Conservation (phyloP, 2,797 vertebrate species). For the Channa striata region DNA sequence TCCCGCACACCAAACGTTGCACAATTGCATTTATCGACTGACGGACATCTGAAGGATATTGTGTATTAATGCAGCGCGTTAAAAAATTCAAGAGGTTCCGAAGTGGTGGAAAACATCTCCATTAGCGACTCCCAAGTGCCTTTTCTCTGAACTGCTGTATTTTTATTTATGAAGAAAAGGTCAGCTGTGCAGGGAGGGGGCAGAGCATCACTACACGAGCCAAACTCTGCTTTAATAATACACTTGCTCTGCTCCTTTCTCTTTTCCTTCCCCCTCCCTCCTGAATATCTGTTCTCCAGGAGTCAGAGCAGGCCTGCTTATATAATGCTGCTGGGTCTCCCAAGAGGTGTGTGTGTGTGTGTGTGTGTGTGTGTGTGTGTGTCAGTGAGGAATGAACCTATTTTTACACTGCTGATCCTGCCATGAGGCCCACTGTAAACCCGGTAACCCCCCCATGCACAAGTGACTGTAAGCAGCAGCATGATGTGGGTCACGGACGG, state of each 20-base stretch:
- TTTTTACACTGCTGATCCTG: slow-evolving; percentile 14
- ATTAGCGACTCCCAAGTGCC: not conserved
- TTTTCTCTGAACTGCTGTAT: slow-evolving; percentile 3
- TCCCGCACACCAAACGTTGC: slow-evolving; percentile 27
- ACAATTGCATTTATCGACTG: slow-evolving; percentile 19
- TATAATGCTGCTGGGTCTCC: slow-evolving; percentile 48
- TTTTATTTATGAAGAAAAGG: slow-evolving; percentile 44
- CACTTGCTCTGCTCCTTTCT: not conserved
- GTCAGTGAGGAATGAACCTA: slow-evolving; percentile 6
- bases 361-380: not conserved
- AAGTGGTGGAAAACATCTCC: not conserved
- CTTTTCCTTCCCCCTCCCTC: too few relatives aligned
- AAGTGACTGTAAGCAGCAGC: not conserved
- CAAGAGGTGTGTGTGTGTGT: slow-evolving; percentile 16
- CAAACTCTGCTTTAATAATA: slow-evolving; percentile 40
- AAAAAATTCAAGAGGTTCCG: slow-evolving; percentile 28
- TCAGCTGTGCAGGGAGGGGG: slow-evolving; percentile 29
- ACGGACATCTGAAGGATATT: not conserved
- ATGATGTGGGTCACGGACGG: slow-evolving; percentile 57
- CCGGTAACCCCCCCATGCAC: slow-evolving; percentile 19
- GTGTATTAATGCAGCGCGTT: slow-evolving; percentile 23
- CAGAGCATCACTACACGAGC: slow-evolving; percentile 15
- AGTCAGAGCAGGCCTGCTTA: slow-evolving; percentile 53
- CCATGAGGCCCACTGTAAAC: slow-evolving; percentile 15
- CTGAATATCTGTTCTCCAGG: slow-evolving; percentile 18